A percentile compares a stretch with the other conserved stretches of the same genome.
Conservation (phyloP, 2,888 invertebrate species). For the Brachylomia viminalis region DNA sequence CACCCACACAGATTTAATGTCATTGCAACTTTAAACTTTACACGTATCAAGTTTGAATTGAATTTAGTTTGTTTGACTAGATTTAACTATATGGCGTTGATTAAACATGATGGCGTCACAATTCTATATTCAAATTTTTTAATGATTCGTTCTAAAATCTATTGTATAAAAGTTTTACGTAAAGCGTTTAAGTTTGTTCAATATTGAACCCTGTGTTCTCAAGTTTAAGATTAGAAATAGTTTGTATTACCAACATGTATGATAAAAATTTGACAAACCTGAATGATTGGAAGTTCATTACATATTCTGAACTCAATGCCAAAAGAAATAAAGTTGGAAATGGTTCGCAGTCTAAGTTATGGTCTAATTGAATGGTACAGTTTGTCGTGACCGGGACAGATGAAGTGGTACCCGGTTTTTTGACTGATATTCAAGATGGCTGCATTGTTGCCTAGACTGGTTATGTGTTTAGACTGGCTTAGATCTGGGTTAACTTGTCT, state of each 20-base stretch:
- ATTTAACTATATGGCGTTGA: slow-evolving; percentile 13
- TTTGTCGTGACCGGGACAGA: slow-evolving; percentile 52
- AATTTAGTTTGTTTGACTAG: background rate
- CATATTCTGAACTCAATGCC: background rate
- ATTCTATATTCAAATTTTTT: slow-evolving; percentile 45
- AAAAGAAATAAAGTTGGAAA: background rate
- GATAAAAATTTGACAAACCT: slow-evolving; percentile 4
- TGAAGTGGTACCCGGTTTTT: slow-evolving; percentile 41
- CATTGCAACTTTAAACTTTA: slow-evolving; percentile 31
- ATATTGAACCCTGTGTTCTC: background rate
- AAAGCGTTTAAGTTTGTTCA: background rate
- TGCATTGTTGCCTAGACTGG: slow-evolving; percentile 45
- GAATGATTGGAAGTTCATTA: slow-evolving; percentile 11
- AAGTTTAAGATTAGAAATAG: background rate
- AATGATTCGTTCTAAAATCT: slow-evolving; percentile 33
- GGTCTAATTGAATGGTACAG: slow-evolving; percentile 38
- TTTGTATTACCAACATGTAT: background rate
- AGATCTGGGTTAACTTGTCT: slow-evolving; percentile 32
- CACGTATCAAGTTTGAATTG: background rate
- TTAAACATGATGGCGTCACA: slow-evolving; percentile 47
- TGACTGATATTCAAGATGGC: slow-evolving; percentile 34
- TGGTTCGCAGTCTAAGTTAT: background rate
- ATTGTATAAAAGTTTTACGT: slow-evolving; percentile 12
- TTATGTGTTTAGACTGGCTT: slow-evolving; percentile 27
- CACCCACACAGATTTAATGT: slow-evolving; percentile 59